Evolutionary conservation across 2,888 invertebrate species (phyloP), one percentile per base, ranked within the genome.

Genomic region (Drosophila tripunctata): DNA sequence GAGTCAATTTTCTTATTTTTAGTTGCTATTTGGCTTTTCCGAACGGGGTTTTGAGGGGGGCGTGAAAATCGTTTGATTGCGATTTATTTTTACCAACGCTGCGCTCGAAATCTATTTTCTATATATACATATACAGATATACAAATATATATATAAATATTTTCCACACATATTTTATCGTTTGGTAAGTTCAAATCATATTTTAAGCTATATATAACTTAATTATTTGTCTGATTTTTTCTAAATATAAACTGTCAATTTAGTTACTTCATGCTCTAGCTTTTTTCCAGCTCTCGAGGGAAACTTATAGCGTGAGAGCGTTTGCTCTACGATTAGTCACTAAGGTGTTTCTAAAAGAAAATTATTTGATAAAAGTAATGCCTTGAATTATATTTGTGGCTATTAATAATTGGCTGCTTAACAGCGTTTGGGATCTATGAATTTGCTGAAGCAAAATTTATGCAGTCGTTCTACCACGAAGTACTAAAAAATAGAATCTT

Each of bases 1-100:
- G 87, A 87, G 87, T 87, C 87, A 87, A 87, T 86, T 75, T 71
- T 73, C 69, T 57, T 87, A 87, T 87, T 87, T 87, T 81, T 87
- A 81, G 85, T 78, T 67, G 65, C 60, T 58, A 56, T 69, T 64
- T 57, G 40, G 43, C 50, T 35, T 40, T 40, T 40, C 8, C 1
- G 14, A 1, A 8, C 15, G 22, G 21, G 38, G 31, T 24, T 27
- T 27, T 27, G 27, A 19, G 44, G 40, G 50, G 21, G 44, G 57
- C 60, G 21, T 56, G 21, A 52, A 60, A 51, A 40, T 56, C 48
- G 54, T 10, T 70, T 74, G 67, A 74, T 75, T 67, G 72, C 71
- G 68, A 54, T 72, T 73, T 69, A 77, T 67, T 72, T 71, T 67
- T 72, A 61, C 45, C 64, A 65, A 50, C 44, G 36, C 52, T 70